Percentiles rank a stretch among this genome's conserved stretches.
These are phyloP conservation scores for Acyrthosiphon pisum DNA, from an alignment of 1,140 invertebrate species.

Conservation along the genomic window DNA sequence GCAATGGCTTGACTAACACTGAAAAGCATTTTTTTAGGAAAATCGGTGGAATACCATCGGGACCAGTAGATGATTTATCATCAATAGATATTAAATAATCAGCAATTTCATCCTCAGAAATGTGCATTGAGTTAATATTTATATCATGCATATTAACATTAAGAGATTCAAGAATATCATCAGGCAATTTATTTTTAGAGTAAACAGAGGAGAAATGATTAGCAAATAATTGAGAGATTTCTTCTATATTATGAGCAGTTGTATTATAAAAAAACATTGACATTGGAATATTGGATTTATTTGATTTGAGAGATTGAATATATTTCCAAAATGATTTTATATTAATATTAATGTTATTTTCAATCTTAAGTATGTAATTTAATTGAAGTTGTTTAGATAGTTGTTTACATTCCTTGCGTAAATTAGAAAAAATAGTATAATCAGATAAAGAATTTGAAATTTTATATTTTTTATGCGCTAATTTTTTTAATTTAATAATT, in stretches of 20 bases:
- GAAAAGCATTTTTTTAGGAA: background rate
- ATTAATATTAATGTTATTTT: no score
- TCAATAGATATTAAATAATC: background rate
- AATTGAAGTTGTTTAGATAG: no score
- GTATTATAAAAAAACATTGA: background rate
- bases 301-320: slow-evolving; percentile 1
- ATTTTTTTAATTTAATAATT: no score
- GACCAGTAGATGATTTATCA: background rate
- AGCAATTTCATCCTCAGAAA: background rate
- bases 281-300: slow-evolving; percentile 8
- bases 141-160: background rate
- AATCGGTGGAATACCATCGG: background rate
- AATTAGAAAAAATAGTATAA: no score
- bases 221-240: slow-evolving; percentile 1
- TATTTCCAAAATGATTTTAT: no score
- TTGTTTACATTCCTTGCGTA: no score
- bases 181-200: background rate
- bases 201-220: slow-evolving; percentile 18
- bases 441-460: background rate
- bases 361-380: no score
- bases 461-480: background rate
- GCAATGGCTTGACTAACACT: background rate
- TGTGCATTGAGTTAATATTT: background rate
- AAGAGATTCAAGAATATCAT: background rate
- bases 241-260: background rate